Evolutionary conservation across 1,140 invertebrate species (phyloP).

Genomic region (Rhyacophila brunnea): DNA sequence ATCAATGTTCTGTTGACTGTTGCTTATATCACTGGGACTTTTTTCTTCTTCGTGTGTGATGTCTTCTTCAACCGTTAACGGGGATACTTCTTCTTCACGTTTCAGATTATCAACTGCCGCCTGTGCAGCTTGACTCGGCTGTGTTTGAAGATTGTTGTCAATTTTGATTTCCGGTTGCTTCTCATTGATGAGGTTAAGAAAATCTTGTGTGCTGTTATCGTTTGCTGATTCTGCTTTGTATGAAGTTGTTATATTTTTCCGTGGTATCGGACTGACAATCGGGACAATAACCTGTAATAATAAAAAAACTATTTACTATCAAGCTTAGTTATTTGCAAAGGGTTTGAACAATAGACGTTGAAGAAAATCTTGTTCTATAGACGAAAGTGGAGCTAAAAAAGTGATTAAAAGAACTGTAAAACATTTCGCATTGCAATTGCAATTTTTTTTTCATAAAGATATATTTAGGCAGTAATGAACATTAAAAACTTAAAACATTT

Average conservation of each 20-base stretch:
- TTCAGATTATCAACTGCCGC: background rate
- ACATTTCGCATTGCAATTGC: too few species aligned
- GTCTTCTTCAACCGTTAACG: too few species aligned
- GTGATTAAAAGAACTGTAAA: too few species aligned
- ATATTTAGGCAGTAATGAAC: too few species aligned
- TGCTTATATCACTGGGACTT: background rate
- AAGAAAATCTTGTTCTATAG: too few species aligned
- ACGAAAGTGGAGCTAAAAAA: too few species aligned
- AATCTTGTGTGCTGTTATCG: slow-evolving; percentile 6
- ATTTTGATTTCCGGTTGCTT: background rate
- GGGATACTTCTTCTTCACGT: background rate
- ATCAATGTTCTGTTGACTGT: background rate
- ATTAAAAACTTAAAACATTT: too few species aligned
- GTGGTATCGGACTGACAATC: background rate
- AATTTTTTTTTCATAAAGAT: too few species aligned
- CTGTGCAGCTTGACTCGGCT: background rate
- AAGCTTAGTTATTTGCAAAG: too few species aligned
- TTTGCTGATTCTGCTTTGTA: background rate
- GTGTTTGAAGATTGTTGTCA: background rate
- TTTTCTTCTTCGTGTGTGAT: too few species aligned
- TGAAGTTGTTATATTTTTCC: background rate
- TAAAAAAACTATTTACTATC: too few species aligned
- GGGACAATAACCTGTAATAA: slow-evolving; percentile 1
- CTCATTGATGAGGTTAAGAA: slow-evolving; percentile 6
- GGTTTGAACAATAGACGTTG: too few species aligned